Evolutionary conservation across 2,113 vertebrate species (phyloP), one percentile per base, ranked within the genome.

Genomic region (Megatriorchis doriae): DNA sequence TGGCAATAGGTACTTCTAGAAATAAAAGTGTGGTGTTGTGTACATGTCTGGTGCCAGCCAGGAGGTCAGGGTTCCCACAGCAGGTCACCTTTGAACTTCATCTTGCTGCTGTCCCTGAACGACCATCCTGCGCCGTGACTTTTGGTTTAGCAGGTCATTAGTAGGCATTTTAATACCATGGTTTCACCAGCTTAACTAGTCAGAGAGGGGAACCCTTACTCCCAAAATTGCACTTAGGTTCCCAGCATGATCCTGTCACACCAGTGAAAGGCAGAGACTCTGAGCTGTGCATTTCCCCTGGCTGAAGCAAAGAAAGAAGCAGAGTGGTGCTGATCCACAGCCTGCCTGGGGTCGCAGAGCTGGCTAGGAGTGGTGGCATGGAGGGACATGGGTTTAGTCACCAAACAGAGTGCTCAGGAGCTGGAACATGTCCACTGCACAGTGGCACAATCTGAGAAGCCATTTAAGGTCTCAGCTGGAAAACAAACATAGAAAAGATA

Each of bases 401-500:
- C 27, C n/a, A 58, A 70, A 23, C 6, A 61, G 48, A 68, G 70
- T 0, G 8, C 59, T 81, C 56, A 31, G 78, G 81, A 90, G 27
- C 62, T 75, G 70, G 62, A 38, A 56, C 53, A 22, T 7, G 34
- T 86, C 62, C 36, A 42, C 62, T 74, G 55, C 55, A 50, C 59
- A 78, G 50, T 67, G 77, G 17, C 56, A 58, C 1, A 3, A 67
- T 81, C 55, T 77, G 40, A 91, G 80, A 89, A 95, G 83, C 13
- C 88, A 84, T 91, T 93, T 90, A 77, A 96, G 82, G 83, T 86
- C 75, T 92, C 90, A 84, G 25, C n/a, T 71, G 72, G 82, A 93
- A 93, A 78, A 55, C 68, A 94, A 92, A 82, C 56, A 82, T 2
- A 6, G 71, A 66, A 90, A 71, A 95, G 85, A 96, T 93, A 96